Evolutionary conservation across 2,888 invertebrate species (phyloP).

Genomic region (Drosophila rubida): DNA sequence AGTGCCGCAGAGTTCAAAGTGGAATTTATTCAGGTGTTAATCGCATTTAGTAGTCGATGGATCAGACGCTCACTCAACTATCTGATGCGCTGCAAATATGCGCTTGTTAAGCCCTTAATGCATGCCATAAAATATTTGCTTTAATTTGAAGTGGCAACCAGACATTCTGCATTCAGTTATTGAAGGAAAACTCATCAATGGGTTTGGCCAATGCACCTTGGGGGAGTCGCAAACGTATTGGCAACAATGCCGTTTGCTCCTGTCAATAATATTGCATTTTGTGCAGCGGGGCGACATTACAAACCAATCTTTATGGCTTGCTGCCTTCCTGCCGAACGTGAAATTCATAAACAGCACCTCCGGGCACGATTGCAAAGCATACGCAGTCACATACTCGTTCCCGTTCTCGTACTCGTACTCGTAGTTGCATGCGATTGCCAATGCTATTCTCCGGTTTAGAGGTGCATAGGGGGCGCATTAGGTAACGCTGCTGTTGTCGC

Average conservation of each 20-base stretch:
- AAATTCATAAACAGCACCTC: slow-evolving; percentile 70
- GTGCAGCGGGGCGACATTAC: slow-evolving; percentile 58
- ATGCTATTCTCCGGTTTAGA: slow-evolving; percentile 9
- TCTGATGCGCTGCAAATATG: slow-evolving; percentile 16
- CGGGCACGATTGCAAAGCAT: slow-evolving; percentile 60
- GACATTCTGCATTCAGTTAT: background rate
- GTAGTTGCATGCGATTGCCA: slow-evolving; percentile 38
- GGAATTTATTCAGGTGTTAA: slow-evolving; percentile 24
- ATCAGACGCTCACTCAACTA: background rate
- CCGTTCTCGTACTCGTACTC: slow-evolving; percentile 30
- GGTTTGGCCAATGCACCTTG: slow-evolving; percentile 12
- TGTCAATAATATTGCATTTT: slow-evolving; percentile 56
- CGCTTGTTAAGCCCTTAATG: background rate
- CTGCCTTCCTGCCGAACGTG: slow-evolving; percentile 71
- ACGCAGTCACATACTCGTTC: slow-evolving; percentile 37
- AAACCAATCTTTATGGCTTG: slow-evolving; percentile 74
- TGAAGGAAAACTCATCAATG: background rate
- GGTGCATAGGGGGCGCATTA: slow-evolving; percentile 32
- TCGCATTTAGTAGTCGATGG: slow-evolving; percentile 25
- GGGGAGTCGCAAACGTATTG: slow-evolving; percentile 5
- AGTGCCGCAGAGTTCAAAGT: slow-evolving; percentile 23
- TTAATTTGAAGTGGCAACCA: background rate
- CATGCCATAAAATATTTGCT: background rate
- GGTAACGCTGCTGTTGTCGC: slow-evolving; percentile 27
- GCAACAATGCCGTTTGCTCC: slow-evolving; percentile 1